Evolutionary conservation across 2,888 invertebrate species (phyloP), one percentile per base, ranked within the genome.

Genomic region (Sarcophaga caerulescens): DNA sequence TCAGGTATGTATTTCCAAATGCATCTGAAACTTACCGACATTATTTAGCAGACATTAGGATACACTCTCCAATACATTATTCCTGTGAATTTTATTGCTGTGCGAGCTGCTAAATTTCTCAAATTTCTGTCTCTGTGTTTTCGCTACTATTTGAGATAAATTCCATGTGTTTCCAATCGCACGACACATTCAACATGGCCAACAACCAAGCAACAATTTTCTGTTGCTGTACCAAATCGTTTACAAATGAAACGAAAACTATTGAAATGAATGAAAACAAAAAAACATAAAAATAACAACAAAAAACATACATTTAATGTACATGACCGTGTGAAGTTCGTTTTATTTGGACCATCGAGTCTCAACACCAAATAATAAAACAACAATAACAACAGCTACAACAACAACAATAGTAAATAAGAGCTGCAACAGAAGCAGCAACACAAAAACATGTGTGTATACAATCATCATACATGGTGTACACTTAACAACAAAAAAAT

Each of bases 251-350:
- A 84, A 82, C 71, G 79, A 63, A 84, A 84, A 68, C 62, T 74
- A 44, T 84, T 65, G 23, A 14, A 35, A 44, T 74, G 23, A 79
- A 47, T 60, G 75, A 59, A 74, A 71, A 70, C 66, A 79, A 79
- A 8, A 47, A 47, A 0, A 35, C 6, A 8, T 0, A 10, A 35
- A 35, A 35, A 10, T 10, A 35, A 8, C 8, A 35, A 35, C 35
- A 8, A 52, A 47, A 12, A 52, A 79, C 79, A 82, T 62, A 59
- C 69, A 75, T 75, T 79, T 76, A 79, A 79, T 79, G 82, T 35
- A 35, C 79, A 60, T 68, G 85, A 82, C 82, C 82, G 85, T 85
- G 85, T 85, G 68, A 75, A 76, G 66, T 78, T 78, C 35, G 78
- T 82, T 82, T 85, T 79, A 70, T 79, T 66, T 79, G 75, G 60